Percentiles rank a stretch among this genome's conserved stretches.
Evolutionary conservation across 2,113 vertebrate species (phyloP).

Genomic region (Siphamia tubifer): DNA sequence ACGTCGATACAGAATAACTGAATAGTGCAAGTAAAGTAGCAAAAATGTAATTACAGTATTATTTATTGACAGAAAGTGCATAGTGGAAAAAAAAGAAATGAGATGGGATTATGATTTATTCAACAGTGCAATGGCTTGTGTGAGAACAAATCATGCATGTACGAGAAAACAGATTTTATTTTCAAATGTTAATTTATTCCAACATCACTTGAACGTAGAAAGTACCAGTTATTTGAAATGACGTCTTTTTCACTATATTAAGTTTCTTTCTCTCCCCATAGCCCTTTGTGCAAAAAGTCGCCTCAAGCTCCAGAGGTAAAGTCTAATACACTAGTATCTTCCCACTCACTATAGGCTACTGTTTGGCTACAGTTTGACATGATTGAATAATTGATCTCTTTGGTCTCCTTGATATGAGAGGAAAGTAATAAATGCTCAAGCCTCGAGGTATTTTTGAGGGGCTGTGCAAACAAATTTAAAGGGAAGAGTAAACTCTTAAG

Average conservation of each 20-base stretch:
- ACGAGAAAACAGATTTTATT: background rate
- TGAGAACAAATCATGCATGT: background rate
- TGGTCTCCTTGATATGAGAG: constrained; percentile 57
- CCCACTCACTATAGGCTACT: too few species aligned
- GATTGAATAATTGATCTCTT: constrained; percentile 63
- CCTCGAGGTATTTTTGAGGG: constrained; percentile 36
- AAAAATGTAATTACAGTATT: too few species aligned
- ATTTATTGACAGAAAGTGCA: too few species aligned
- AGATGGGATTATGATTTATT: too few species aligned
- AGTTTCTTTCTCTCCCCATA: constrained; percentile 16
- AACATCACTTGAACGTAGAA: background rate
- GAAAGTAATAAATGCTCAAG: constrained; percentile 59
- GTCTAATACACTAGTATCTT: constrained; percentile 31
- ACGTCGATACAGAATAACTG: too few species aligned
- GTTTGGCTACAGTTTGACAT: constrained; percentile 44
- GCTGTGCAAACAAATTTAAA: constrained; percentile 29
- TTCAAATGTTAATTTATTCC: background rate
- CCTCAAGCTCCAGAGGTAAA: constrained; percentile 36
- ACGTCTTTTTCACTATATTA: background rate
- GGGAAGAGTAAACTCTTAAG: background rate
- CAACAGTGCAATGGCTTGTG: too few species aligned
- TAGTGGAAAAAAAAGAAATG: too few species aligned
- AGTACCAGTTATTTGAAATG: background rate
- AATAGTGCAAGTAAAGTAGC: too few species aligned
- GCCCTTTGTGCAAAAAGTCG: constrained; percentile 9